Evolutionary conservation across 2,797 vertebrate species (phyloP).

Genomic region (Sebastes flavidus): DNA sequence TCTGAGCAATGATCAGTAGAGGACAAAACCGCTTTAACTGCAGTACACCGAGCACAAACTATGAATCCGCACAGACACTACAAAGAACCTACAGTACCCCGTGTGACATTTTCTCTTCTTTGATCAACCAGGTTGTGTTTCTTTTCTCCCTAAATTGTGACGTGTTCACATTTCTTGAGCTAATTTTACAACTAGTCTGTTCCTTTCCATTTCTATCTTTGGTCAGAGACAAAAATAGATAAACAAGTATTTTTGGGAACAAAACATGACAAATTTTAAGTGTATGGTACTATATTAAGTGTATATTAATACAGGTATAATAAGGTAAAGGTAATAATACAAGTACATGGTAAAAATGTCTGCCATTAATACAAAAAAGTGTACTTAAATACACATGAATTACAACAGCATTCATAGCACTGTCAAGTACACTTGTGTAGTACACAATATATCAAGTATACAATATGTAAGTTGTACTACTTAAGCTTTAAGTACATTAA

Average conservation of each 20-base stretch:
- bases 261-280: background rate
- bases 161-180: background rate
- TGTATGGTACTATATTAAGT: background rate
- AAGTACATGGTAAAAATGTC: background rate
- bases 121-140: background rate
- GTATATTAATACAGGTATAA: background rate
- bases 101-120: background rate
- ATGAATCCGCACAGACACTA: background rate
- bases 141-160: background rate
- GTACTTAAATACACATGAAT: background rate
- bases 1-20: conserved; percentile 28
- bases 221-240: background rate
- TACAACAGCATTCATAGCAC: background rate
- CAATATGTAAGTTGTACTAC: background rate
- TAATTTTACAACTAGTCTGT: background rate
- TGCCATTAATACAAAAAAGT: background rate
- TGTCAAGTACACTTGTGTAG: background rate
- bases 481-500: background rate
- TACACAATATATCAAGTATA: background rate
- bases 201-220: background rate
- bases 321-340: too few relatives aligned
- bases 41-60: background rate
- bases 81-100: background rate
- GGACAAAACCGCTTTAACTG: conserved; percentile 23
- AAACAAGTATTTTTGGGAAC: background rate